Conservation (phyloP, 2,113 vertebrate genomes). For the Heterotis niloticus region DNA sequence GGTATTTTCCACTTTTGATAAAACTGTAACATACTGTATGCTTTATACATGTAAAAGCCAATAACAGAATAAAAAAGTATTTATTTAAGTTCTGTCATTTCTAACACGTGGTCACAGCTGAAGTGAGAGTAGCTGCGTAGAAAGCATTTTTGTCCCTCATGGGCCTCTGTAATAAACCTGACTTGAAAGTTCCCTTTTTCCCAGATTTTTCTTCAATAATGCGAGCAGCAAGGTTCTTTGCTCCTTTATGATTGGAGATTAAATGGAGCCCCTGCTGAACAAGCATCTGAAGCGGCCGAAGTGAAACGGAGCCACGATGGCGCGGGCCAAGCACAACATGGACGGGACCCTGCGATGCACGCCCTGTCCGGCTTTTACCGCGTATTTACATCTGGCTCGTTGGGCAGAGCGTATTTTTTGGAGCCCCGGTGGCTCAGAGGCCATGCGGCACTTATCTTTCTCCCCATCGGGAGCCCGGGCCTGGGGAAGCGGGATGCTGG, state of each 20-base stretch:
- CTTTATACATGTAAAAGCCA: constrained; percentile 99
- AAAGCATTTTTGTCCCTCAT: not conserved
- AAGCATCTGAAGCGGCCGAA: constrained; percentile 51
- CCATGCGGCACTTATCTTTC: constrained; percentile 54
- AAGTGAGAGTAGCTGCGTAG: not conserved
- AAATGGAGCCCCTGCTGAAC: constrained; percentile 46
- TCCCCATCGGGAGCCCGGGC: constrained; percentile 38
- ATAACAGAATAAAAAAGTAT: constrained; percentile 99
- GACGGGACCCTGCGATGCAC: constrained; percentile 34
- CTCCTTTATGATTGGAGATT: constrained; percentile 39
- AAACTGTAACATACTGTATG: constrained; percentile 99
- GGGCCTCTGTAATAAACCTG: not conserved
- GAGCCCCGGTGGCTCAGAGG: constrained; percentile 41
- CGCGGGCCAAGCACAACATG: constrained; percentile 55
- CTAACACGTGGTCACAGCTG: not conserved
- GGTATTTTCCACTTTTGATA: constrained; percentile 99
- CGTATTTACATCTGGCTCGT: constrained; percentile 62
- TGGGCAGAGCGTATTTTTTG: constrained; percentile 48
- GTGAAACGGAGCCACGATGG: constrained; percentile 41
- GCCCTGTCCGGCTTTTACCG: constrained; percentile 52
- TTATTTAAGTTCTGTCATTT: constrained; percentile 84
- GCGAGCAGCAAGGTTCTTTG: constrained; percentile 36
- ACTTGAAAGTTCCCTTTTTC: constrained; percentile 21
- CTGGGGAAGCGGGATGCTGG: constrained; percentile 34
- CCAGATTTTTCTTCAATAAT: constrained; percentile 24